Percentiles rank a stretch among this genome's conserved stretches.
These are phyloP conservation scores for Lepidochrysops patricia DNA, from an alignment of 2,888 invertebrate genomes.

Conservation along the genomic window DNA sequence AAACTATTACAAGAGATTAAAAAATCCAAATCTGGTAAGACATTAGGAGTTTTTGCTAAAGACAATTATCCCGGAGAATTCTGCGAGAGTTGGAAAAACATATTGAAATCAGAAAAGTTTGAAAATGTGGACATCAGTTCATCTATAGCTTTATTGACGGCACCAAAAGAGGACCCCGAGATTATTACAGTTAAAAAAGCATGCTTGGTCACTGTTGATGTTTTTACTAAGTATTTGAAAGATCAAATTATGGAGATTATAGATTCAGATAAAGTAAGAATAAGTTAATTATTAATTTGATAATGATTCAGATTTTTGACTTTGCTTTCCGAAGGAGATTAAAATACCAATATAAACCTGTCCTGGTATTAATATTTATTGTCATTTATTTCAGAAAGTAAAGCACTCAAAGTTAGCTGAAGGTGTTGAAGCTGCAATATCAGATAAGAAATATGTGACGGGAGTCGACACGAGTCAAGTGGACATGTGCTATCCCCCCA, in stretches of 20 bases:
- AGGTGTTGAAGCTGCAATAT: constrained; percentile 93
- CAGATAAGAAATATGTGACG: constrained; percentile 96
- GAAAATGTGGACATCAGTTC: constrained; percentile 91
- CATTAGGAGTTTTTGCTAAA: constrained; percentile 91
- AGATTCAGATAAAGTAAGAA: constrained; percentile 91
- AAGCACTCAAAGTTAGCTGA: constrained; percentile 96
- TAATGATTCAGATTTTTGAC: too few relatives aligned
- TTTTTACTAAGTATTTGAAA: constrained; percentile 96
- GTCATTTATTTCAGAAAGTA: constrained; percentile 86
- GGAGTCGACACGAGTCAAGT: constrained; percentile 91
- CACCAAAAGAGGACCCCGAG: constrained; percentile 96
- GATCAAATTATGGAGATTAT: constrained; percentile 99
- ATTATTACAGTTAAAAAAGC: constrained; percentile 93
- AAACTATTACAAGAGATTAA: constrained; percentile 86
- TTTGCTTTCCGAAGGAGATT: too few relatives aligned
- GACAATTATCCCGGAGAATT: constrained; percentile 96
- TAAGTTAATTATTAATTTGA: too few relatives aligned
- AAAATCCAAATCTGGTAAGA: constrained; percentile 90
- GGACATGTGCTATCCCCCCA: constrained; percentile 98
- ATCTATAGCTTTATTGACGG: constrained; percentile 89
- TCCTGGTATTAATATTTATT: neutral
- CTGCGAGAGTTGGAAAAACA: constrained; percentile 91
- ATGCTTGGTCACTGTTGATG: constrained; percentile 92
- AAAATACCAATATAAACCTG: too few relatives aligned
- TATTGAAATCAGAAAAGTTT: constrained; percentile 84